Evolutionary conservation across 2,888 invertebrate species (phyloP).

Genomic region (Toxonevra muliebris): DNA sequence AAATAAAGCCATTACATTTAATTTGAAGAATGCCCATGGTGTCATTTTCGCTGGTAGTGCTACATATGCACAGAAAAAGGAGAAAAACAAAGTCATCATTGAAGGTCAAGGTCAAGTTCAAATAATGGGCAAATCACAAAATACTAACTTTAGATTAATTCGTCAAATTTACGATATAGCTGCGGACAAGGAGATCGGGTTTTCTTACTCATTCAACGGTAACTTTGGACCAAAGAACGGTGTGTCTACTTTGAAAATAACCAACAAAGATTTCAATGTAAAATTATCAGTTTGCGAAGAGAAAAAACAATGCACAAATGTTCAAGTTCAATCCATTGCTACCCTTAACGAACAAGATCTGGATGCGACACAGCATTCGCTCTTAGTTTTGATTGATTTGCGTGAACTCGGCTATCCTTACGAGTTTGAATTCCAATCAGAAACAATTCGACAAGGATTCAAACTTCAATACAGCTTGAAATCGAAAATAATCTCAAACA

Average conservation of each 20-base stretch:
- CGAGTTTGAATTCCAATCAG: constrained; percentile 77
- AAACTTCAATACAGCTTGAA: constrained; percentile 74
- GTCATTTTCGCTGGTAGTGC: constrained; percentile 77
- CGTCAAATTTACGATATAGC: constrained; percentile 71
- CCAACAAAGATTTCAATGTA: constrained; percentile 77
- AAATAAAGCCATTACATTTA: constrained; percentile 72
- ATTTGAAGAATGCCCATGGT: constrained; percentile 70
- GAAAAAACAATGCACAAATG: constrained; percentile 80
- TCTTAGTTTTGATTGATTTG: constrained; percentile 75
- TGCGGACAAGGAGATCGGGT: constrained; percentile 73
- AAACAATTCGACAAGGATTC: constrained; percentile 70
- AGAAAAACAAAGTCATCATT: constrained; percentile 75
- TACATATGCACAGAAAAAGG: constrained; percentile 75
- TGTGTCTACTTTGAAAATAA: constrained; percentile 75
- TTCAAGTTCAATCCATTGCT: constrained; percentile 67
- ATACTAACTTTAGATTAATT: constrained; percentile 79
- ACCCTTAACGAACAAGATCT: constrained; percentile 48
- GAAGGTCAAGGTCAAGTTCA: constrained; percentile 81
- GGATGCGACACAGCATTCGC: constrained; percentile 69
- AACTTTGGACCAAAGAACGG: constrained; percentile 76
- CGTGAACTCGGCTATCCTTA: constrained; percentile 79
- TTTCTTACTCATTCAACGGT: constrained; percentile 73
- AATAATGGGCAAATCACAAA: constrained; percentile 74
- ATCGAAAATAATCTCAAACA: constrained; percentile 75
- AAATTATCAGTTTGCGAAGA: constrained; percentile 80